These are phyloP conservation scores for Embiotoca jacksoni DNA, from an alignment of 2,113 vertebrate species.

Conservation along the genomic window DNA sequence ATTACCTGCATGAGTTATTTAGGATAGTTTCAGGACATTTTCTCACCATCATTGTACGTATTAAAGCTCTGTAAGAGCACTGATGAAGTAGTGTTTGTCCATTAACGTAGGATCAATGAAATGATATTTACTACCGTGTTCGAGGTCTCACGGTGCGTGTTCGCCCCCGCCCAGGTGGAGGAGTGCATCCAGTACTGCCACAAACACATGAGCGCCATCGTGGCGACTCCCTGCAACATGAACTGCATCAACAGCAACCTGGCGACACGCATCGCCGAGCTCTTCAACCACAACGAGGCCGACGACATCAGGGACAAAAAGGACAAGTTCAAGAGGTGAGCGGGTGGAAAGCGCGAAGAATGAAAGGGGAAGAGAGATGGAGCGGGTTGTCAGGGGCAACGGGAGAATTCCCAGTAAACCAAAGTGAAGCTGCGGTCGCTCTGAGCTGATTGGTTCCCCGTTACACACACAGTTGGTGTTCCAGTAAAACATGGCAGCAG, in stretches of 20 bases:
- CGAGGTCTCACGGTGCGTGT: background rate
- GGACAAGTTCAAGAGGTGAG: constrained; percentile 98
- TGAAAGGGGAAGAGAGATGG: too few relatives aligned
- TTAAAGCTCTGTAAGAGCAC: background rate
- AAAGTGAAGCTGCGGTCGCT: too few relatives aligned
- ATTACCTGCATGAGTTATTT: background rate
- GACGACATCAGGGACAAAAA: constrained; percentile 97
- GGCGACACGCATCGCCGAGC: constrained; percentile 89
- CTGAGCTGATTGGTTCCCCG: too few relatives aligned
- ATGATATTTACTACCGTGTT: background rate
- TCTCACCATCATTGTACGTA: background rate
- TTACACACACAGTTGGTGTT: too few relatives aligned
- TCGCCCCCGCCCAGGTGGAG: constrained; percentile 88
- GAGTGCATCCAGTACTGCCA: constrained; percentile 95
- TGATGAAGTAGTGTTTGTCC: background rate
- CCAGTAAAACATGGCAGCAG: too few relatives aligned
- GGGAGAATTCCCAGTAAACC: too few relatives aligned
- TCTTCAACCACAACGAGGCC: constrained; percentile 94
- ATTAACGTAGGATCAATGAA: background rate
- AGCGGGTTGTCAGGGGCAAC: too few relatives aligned
- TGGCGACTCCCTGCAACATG: constrained; percentile 98
- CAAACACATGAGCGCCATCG: constrained; percentile 95
- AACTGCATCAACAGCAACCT: constrained; percentile 98
- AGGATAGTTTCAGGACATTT: background rate
- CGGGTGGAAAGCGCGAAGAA: too few relatives aligned